Conservation (phyloP, 2,797 vertebrate species). For the Coranthus polyacanthus region DNA sequence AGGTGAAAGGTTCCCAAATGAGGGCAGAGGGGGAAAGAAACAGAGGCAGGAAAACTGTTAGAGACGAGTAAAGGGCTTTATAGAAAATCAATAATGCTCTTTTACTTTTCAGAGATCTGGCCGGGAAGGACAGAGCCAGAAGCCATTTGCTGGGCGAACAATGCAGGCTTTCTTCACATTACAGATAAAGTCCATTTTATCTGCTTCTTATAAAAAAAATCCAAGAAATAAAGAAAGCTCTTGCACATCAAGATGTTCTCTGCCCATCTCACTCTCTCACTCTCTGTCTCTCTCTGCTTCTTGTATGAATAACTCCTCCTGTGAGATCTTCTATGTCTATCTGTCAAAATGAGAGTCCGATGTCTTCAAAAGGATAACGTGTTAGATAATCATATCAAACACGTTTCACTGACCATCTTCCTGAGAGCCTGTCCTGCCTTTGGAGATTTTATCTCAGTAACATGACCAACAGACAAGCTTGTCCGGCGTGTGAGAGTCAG, state of each 20-base stretch:
- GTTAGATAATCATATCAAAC: slow-evolving; percentile 17
- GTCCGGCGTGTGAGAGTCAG: too few species aligned
- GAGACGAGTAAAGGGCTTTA: slow-evolving; percentile 48
- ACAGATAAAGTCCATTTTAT: slow-evolving; percentile 50
- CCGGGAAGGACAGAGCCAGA: slow-evolving; percentile 18
- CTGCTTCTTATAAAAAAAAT: slow-evolving; percentile 33
- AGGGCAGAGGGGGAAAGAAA: slow-evolving; percentile 16
- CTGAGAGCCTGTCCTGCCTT: slow-evolving; percentile 3
- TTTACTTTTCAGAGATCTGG: slow-evolving; percentile 53
- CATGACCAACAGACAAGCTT: slow-evolving; percentile 6
- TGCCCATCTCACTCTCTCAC: too few species aligned
- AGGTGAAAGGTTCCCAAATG: slow-evolving; percentile 36
- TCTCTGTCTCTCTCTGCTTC: slow-evolving; percentile 5
- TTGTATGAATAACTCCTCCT: slow-evolving; percentile 14
- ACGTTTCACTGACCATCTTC: slow-evolving; percentile 6
- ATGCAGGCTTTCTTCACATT: slow-evolving; percentile 31
- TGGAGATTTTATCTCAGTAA: neutral
- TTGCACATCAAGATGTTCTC: slow-evolving; percentile 7
- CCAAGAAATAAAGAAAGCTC: slow-evolving; percentile 34
- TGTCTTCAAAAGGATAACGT: slow-evolving; percentile 1
- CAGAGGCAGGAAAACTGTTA: slow-evolving; percentile 20
- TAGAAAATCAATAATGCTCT: slow-evolving; percentile 69
- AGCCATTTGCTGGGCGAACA: slow-evolving; percentile 8
- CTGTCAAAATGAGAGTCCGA: slow-evolving; percentile 5
- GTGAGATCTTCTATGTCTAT: slow-evolving; percentile 23